Conservation (phyloP, 2,113 vertebrate genomes). For the Eubucco bourcierii region DNA sequence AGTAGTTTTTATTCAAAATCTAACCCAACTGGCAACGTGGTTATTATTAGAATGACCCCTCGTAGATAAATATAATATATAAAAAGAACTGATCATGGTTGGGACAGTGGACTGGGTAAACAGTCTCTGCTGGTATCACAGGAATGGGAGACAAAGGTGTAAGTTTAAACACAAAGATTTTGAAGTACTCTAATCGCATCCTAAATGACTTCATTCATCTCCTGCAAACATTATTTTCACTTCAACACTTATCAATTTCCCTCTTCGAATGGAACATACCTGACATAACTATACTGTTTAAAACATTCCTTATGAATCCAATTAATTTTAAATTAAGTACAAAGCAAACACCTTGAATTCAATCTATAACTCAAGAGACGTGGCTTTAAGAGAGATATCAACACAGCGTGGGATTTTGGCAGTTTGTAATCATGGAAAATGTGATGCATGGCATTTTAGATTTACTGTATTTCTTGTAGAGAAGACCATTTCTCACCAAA, state of each 20-base stretch:
- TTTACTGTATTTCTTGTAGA: neutral
- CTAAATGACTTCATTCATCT: neutral
- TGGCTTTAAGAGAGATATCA: neutral
- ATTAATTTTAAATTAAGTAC: neutral
- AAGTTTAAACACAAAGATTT: neutral
- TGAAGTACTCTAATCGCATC: neutral
- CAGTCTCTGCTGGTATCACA: neutral
- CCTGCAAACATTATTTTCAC: neutral
- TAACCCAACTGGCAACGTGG: neutral
- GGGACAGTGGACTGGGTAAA: neutral
- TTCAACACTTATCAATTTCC: neutral
- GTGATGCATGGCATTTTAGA: neutral
- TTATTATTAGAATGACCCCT: slow-evolving; percentile 23
- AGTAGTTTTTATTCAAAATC: slow-evolving; percentile 25
- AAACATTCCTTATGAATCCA: neutral
- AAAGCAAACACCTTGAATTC: neutral
- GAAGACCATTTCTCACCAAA: neutral
- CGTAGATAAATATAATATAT: neutral
- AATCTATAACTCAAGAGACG: neutral
- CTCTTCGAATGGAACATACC: neutral
- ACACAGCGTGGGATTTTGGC: neutral
- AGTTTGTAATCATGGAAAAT: neutral
- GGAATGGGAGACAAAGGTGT: neutral
- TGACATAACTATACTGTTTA: neutral
- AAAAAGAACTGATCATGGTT: neutral